phyloP scores from a whole-genome alignment of 2,888 invertebrate genomes.

The Drosophila planitibia region DNA sequence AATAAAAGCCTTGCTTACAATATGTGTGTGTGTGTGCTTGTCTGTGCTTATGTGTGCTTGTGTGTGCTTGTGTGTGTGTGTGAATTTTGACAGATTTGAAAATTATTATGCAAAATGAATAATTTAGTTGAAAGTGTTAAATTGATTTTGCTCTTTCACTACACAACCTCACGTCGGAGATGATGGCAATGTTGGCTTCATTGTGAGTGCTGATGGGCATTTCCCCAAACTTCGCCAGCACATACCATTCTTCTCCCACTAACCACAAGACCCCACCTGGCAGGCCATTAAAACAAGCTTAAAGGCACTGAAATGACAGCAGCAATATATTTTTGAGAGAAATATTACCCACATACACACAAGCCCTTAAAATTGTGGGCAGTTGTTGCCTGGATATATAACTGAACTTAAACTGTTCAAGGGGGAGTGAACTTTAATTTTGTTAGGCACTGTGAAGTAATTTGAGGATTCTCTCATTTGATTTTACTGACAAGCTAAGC shows the following conservation, averaged over 20 bases:
- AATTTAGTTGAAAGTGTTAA: slow-evolving; percentile 83
- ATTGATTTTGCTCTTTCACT: slow-evolving; percentile 81
- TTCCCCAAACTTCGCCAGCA: slow-evolving; percentile 22
- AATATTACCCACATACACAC: slow-evolving; percentile 21
- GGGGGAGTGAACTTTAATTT: slow-evolving; percentile 1
- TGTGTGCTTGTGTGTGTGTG: slow-evolving; percentile 47
- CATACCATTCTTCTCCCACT: background rate
- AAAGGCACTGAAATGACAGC: slow-evolving; percentile 38
- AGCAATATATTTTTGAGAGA: slow-evolving; percentile 29
- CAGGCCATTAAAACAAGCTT: slow-evolving; percentile 58
- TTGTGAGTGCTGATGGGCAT: slow-evolving; percentile 56
- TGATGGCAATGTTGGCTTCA: slow-evolving; percentile 57
- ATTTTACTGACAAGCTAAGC: slow-evolving; percentile 22
- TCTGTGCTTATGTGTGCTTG: slow-evolving; percentile 31
- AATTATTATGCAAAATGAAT: slow-evolving; percentile 83
- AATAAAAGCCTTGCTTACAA: slow-evolving; percentile 59
- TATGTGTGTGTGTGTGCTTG: slow-evolving; percentile 9
- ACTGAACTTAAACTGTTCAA: slow-evolving; percentile 16
- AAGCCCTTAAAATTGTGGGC: slow-evolving; percentile 16
- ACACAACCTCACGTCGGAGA: slow-evolving; percentile 48
- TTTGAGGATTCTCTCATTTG: slow-evolving; percentile 4
- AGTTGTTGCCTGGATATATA: slow-evolving; percentile 29
- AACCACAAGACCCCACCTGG: slow-evolving; percentile 40
- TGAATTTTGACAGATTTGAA: slow-evolving; percentile 82
- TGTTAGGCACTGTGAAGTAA: slow-evolving; percentile 16